Base-by-base conservation (phyloP, 1,140 invertebrate species). In the Drosophila grimshawi region DNA sequence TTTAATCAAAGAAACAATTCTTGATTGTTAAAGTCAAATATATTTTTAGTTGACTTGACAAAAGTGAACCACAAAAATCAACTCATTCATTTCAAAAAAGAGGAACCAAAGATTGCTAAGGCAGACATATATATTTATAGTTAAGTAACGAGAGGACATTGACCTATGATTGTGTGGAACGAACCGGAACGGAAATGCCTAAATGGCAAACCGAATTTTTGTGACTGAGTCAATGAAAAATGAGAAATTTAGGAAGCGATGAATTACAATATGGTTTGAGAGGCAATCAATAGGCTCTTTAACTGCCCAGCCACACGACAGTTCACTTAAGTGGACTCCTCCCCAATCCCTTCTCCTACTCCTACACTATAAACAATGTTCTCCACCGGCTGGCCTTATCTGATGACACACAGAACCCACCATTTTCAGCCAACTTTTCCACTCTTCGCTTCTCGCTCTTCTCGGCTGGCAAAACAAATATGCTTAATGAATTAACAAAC, bases 401-500 rank as follows among this genome's bases (percentile, higher is more conserved):
- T 46, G 55, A 59, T 67, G 39, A 69, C 32, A 11, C 10, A 43
- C 39, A 19, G 11, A 11, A 11, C 35, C 8, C 7, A 19, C 5
- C 10, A 19, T 19, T 19, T 19, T 1, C 19, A 19, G 19, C 19
- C 19, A n/a, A 2, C 5, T 29, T 6, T 29, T 8, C 37, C 3
- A 11, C 10, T 4, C 32, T 32, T 11, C 41, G 35, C 27, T 57
- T 43, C 7, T 29, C 45, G 4, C 5, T 11, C n/a, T 10, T 45
- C 46, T n/a, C 32, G 0, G 29, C 43, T 48, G 32, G 32, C 32
- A 32, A 57, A 71, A 59, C 55, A 73, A 73, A 73, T 68, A 67
- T 78, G 78, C 80, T 77, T 81, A 85, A 86, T 77, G 60, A 74
- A 85, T 81, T 74, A 35, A 60, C 63, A 77, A 77, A 74, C 75